These are phyloP conservation scores for Gortyna flavago DNA, from an alignment of 2,888 invertebrate species.

Conservation along the genomic window DNA sequence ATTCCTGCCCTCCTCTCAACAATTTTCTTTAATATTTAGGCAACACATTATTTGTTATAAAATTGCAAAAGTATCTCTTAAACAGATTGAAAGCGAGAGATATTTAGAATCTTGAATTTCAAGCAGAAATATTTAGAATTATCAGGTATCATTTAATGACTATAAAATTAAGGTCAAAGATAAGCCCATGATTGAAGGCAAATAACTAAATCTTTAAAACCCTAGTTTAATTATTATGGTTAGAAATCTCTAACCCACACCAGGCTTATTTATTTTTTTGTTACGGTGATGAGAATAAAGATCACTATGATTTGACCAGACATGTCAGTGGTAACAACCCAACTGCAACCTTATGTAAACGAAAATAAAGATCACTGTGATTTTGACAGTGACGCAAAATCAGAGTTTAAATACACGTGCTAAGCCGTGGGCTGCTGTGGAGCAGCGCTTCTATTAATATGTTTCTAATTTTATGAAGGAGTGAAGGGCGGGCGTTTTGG, in stretches of 20 bases:
- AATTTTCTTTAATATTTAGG: not conserved
- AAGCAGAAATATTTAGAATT: not conserved
- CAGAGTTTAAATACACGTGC: not conserved
- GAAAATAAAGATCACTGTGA: not conserved
- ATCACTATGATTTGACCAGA: not conserved
- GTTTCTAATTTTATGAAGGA: too few relatives aligned
- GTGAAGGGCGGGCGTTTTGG: too few relatives aligned
- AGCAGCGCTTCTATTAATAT: too few relatives aligned
- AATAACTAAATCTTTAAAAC: not conserved
- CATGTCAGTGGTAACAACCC: not conserved
- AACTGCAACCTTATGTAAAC: not conserved
- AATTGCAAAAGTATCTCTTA: not conserved
- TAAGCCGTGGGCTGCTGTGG: not conserved
- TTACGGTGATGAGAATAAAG: too few relatives aligned
- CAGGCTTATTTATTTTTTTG: not conserved
- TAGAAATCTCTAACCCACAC: not conserved
- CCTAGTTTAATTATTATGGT: too few relatives aligned
- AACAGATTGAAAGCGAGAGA: not conserved
- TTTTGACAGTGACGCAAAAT: not conserved
- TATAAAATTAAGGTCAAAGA: not conserved
- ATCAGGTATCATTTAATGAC: not conserved
- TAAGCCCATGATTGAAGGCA: not conserved
- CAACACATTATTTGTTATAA: not conserved
- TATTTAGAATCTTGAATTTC: not conserved
- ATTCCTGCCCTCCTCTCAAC: not conserved